Evolutionary conservation across 2,797 vertebrate species (phyloP), one percentile per base, ranked within the genome.

Genomic region (Gallinago nigripennis): DNA sequence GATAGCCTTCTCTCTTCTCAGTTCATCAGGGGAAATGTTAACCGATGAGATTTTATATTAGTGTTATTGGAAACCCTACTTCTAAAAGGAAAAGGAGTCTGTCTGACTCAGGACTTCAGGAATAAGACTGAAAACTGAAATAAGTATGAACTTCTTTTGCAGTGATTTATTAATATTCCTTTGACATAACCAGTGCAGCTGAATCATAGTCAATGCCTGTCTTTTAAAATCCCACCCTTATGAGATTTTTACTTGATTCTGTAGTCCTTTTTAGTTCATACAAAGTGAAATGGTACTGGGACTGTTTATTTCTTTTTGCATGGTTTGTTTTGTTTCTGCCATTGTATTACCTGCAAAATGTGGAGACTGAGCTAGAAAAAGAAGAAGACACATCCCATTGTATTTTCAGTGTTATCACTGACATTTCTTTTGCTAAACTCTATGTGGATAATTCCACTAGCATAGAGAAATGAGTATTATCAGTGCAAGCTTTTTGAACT

Each of bases 401-500:
- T 72, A n/a, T 63, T 37, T 56, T 68, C 12, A 87, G n/a, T 6
- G 17, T 56, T 76, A 25, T n/a, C 31, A 8, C 28, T 80, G 73
- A n/a, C 0, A 27, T 56, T 60, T 82, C 66, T 92, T 92, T 88
- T 82, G 56, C 33, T 3, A 35, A 11, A 57, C 33, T 61, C 27
- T 2, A 45, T 8, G 60, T 58, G 3, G 25, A 27, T 92, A 84
- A 46, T 82, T 39, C 79, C 53, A 16, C 27, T 45, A 51, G 73
- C 43, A 60, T 8, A 79, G 88, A 94, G 90, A 95, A 95, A 95
- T 96, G 70, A 82, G 54, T 33, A 65, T 63, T n/a, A 85, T 79
- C 73, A 51, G 75, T 69, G 25, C 60, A 50, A 73, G 15, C 30
- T 45, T 90, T 33, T 54, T 23, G 57, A 65, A 24, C 75, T 24